These are phyloP conservation scores for Gymnosoma rotundatum DNA, from an alignment of 2,888 invertebrate genomes.

Conservation along the genomic window DNA sequence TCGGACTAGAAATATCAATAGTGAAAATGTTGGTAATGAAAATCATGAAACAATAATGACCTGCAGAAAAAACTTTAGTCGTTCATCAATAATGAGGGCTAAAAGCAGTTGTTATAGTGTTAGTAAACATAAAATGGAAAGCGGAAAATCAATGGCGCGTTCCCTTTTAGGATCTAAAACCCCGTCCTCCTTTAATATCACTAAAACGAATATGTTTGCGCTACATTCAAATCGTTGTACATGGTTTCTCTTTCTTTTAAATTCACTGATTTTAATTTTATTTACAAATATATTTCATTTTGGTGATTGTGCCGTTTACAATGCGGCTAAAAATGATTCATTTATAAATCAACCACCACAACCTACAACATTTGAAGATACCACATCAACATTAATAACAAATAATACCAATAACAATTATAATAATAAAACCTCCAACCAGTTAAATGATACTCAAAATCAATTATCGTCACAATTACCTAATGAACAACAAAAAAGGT, in stretches of 20 bases:
- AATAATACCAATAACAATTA: slow-evolving; percentile 33
- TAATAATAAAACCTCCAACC: slow-evolving; percentile 53
- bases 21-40: slow-evolving; percentile 46
- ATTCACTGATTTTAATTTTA: slow-evolving; percentile 65
- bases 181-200: not conserved
- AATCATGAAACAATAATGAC: slow-evolving; percentile 1
- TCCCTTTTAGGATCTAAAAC: slow-evolving; percentile 68
- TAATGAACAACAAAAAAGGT: slow-evolving; percentile 59
- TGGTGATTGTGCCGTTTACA: slow-evolving; percentile 63
- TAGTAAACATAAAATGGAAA: slow-evolving; percentile 71
- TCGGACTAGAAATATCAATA: slow-evolving; percentile 68
- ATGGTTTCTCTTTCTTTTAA: slow-evolving; percentile 41
- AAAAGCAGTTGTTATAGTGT: slow-evolving; percentile 26
- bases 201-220: slow-evolving; percentile 15
- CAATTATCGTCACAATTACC: slow-evolving; percentile 40
- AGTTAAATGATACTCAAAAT: slow-evolving; percentile 63
- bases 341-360: slow-evolving; percentile 56
- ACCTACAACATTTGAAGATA: slow-evolving; percentile 28
- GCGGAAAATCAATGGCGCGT: slow-evolving; percentile 75
- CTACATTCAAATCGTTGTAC: slow-evolving; percentile 21
- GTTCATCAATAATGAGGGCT: slow-evolving; percentile 34
- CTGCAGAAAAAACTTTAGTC: slow-evolving; percentile 37
- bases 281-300: slow-evolving; percentile 62
- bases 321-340: slow-evolving; percentile 66
- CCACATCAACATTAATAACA: slow-evolving; percentile 37